Percentiles rank a stretch among this genome's conserved stretches.
Evolutionary conservation across 2,797 vertebrate genomes (phyloP).

Genomic region (Tokudaia muenninki): DNA sequence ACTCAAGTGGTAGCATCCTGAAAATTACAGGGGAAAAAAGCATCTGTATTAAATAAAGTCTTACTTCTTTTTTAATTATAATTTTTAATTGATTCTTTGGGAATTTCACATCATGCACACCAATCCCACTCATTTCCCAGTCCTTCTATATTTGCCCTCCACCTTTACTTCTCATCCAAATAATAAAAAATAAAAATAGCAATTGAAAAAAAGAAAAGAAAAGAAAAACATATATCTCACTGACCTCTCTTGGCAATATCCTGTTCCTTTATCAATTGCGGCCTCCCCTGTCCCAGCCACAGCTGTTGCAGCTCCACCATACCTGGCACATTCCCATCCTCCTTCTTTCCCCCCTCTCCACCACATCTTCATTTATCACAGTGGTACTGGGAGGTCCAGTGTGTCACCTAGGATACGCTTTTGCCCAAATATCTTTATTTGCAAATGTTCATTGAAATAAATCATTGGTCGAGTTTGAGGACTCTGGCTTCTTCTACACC

Average conservation of each 20-base stretch:
- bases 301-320: background rate
- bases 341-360: background rate
- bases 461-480: background rate
- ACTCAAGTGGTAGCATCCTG: background rate
- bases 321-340: background rate
- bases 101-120: background rate
- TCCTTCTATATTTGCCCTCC: background rate
- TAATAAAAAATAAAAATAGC: background rate
- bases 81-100: background rate
- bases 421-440: background rate
- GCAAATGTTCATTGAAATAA: background rate
- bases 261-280: background rate
- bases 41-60: background rate
- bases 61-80: background rate
- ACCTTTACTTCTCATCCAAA: background rate
- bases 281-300: background rate
- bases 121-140: background rate
- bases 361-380: background rate
- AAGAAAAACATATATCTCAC: background rate
- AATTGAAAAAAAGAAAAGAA: background rate
- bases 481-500: background rate
- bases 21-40: background rate
- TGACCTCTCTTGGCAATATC: background rate
- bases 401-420: too few species aligned
- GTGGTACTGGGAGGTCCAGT: background rate